Evolutionary conservation across 1,140 invertebrate genomes (phyloP).

Genomic region (Camponotus floridanus): DNA sequence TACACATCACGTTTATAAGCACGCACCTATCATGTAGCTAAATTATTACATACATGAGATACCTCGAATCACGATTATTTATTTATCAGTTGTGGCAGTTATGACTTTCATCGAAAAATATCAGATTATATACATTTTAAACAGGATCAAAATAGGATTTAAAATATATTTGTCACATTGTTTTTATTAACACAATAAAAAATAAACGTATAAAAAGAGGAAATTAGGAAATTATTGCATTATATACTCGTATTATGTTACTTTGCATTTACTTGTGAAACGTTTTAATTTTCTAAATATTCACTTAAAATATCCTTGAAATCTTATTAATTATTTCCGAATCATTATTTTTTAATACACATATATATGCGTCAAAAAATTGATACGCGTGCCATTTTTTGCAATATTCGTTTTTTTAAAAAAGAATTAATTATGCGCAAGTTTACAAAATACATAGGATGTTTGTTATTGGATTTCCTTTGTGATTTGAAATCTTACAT

Average conservation of each 20-base stretch:
- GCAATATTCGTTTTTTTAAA: conserved; percentile 6
- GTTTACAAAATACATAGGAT: background rate
- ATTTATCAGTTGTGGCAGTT: background rate
- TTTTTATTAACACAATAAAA: background rate
- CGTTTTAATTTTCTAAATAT: conserved; percentile 1
- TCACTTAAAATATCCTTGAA: background rate
- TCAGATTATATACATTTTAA: background rate
- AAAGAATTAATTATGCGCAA: background rate
- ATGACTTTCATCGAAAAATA: conserved; percentile 6
- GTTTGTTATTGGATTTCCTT: background rate
- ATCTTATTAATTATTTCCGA: background rate
- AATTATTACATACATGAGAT: conserved; percentile 29
- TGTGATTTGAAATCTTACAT: background rate
- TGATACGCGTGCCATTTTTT: background rate
- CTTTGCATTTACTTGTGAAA: too few species aligned
- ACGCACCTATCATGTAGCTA: background rate
- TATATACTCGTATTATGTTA: too few species aligned
- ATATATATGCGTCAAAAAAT: background rate
- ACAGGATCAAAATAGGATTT: background rate
- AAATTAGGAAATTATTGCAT: too few species aligned
- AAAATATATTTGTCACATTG: background rate
- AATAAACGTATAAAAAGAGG: too few species aligned
- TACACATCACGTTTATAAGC: background rate
- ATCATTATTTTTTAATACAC: background rate
- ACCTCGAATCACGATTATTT: background rate